These are phyloP conservation scores for Sander vitreus DNA, from an alignment of 2,113 vertebrate genomes.

Conservation along the genomic window DNA sequence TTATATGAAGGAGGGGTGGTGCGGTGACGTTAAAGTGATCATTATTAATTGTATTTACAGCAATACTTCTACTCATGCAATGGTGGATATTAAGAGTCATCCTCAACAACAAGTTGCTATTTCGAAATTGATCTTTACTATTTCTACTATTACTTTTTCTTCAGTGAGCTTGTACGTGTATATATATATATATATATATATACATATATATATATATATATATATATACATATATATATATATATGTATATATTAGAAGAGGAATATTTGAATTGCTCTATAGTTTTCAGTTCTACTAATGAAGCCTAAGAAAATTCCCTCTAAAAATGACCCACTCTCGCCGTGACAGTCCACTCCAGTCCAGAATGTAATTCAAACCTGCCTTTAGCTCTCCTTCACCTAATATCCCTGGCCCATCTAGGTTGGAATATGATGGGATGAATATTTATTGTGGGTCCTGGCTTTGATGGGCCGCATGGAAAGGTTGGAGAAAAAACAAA, in stretches of 20 bases:
- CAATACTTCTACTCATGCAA: neutral
- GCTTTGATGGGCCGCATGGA: conserved; percentile 50
- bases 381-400: conserved; percentile 59
- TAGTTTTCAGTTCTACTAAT: neutral
- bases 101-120: neutral
- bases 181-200: no score
- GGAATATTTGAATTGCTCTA: neutral
- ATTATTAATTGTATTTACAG: neutral
- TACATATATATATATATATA: no score
- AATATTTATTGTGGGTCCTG: conserved; percentile 68
- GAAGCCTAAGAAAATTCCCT: neutral
- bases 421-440: conserved; percentile 57
- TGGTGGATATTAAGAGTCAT: neutral
- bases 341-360: conserved; percentile 1
- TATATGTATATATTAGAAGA: neutral
- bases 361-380: conserved; percentile 53
- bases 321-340: neutral
- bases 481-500: conserved; percentile 53
- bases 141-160: no score
- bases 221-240: no score
- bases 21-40: neutral
- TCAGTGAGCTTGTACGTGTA: no score
- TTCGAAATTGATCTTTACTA: neutral
- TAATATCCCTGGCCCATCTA: conserved; percentile 51
- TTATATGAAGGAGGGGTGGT: neutral